Evolutionary conservation across 2,797 vertebrate genomes (phyloP), one percentile per base, ranked within the genome.

Genomic region (Siniperca scherzeri): DNA sequence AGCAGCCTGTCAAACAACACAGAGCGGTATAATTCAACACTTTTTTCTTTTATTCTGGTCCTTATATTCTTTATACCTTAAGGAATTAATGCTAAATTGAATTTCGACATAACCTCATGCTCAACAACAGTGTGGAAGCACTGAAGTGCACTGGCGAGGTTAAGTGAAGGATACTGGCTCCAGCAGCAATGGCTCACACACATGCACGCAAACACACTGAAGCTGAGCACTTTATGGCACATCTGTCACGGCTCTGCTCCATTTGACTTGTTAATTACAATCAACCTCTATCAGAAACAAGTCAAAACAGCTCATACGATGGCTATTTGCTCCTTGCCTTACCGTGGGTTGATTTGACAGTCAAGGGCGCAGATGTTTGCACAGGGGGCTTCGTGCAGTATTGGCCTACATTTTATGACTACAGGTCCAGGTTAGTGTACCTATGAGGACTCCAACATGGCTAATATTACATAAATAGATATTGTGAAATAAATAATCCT

Each of bases 221-320:
- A 81, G 87, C 85, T 36, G 42, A 87, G 72, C 91, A 90, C 87
- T 93, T 95, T 90, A 94, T 81, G 84, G 87, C 93, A 92, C 94
- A 94, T 96, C 93, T 94, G 95, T 95, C 94, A 94, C 74, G 48
- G 94, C 88, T 94, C 86, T 90, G 94, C 95, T 93, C 92, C 92
- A 94, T 95, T 95, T 94, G 87, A 94, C 88, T 93, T 86, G 93
- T 89, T 94, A 94, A 96, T 96, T 95, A 93, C 91, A 92, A 94
- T 94, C 92, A 93, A 90, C 90, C 91, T 85, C 92, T 42, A 90
- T 93, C 87, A 86, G 82, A 88, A 93, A 91, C 84, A 88, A 79
- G 87, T 84, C 81, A 80, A 87, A 88, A 86, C 66, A 87, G 88
- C 84, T 89, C 89, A 78, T 87, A 83, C 77, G 46, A 57, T 74